These are phyloP conservation scores for Clarias platycephalus DNA, from an alignment of 2,797 vertebrate species.

Conservation along the genomic window DNA sequence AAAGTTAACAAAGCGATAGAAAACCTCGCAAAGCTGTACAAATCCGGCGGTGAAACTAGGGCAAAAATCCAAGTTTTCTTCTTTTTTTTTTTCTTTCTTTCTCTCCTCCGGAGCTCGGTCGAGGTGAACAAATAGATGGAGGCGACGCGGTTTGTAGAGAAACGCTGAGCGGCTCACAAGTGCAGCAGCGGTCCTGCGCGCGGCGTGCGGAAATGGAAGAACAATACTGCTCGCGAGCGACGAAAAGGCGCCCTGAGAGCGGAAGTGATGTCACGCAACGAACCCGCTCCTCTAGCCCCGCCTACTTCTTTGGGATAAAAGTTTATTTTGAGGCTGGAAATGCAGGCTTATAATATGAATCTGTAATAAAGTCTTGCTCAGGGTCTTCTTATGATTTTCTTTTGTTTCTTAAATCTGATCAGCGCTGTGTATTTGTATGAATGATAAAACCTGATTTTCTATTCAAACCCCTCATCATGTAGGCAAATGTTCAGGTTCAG, in stretches of 20 bases:
- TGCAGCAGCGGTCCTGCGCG: slow-evolving; percentile 1
- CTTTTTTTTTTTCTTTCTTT: not conserved
- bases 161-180: not conserved
- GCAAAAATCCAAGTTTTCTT: slow-evolving; percentile 57
- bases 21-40: slow-evolving; percentile 52
- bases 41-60: slow-evolving; percentile 68
- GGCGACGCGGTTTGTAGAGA: not conserved
- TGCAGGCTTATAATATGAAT: not conserved
- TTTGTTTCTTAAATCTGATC: not conserved
- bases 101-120: not conserved
- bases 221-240: slow-evolving; percentile 53
- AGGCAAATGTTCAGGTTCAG: not conserved
- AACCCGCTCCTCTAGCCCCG: slow-evolving; percentile 22
- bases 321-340: not conserved
- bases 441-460: not conserved
- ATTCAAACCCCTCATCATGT: not conserved
- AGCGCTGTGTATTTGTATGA: not conserved
- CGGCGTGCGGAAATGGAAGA: slow-evolving; percentile 59
- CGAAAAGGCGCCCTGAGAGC: slow-evolving; percentile 50
- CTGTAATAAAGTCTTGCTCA: not conserved
- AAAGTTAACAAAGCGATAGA: slow-evolving; percentile 43
- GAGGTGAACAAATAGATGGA: not conserved
- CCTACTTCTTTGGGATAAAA: slow-evolving; percentile 36
- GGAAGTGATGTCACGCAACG: slow-evolving; percentile 57
- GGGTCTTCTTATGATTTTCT: not conserved